Conservation (phyloP, 1,140 invertebrate species). For the Sycophila sp. region DNA sequence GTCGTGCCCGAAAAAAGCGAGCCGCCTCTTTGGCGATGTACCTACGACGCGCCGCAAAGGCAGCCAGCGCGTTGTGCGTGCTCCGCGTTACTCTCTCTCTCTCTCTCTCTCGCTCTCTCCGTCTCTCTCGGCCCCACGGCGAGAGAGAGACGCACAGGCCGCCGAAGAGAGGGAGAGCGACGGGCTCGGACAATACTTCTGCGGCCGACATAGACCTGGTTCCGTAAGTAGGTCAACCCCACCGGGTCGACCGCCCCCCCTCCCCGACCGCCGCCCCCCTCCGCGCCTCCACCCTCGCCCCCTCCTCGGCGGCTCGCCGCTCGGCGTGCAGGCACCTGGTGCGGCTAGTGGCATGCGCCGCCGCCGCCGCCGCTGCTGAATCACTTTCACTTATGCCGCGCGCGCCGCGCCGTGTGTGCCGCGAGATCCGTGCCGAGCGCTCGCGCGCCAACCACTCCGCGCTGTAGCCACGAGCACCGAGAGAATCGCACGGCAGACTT, state of each 20-base stretch:
- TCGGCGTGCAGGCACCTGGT: slow-evolving; percentile 66
- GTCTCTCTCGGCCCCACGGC: neutral
- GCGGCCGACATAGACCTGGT: slow-evolving; percentile 67
- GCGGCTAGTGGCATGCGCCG: slow-evolving; percentile 56
- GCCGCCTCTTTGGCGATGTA: neutral
- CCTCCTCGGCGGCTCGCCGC: neutral
- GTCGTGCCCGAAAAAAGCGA: neutral
- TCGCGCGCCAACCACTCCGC: neutral
- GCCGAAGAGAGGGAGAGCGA: slow-evolving; percentile 31
- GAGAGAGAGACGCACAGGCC: slow-evolving; percentile 33
- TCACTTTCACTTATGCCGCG: slow-evolving; percentile 66
- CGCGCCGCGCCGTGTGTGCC: slow-evolving; percentile 30
- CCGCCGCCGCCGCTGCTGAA: slow-evolving; percentile 50
- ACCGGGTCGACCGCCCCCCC: slow-evolving; percentile 61
- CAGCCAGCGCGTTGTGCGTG: neutral
- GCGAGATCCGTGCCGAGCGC: neutral
- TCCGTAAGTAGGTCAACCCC: slow-evolving; percentile 76
- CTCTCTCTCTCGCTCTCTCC: neutral
- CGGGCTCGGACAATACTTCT: slow-evolving; percentile 61
- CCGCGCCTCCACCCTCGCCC: slow-evolving; percentile 53
- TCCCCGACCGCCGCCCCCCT: slow-evolving; percentile 44
- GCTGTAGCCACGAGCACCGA: neutral
- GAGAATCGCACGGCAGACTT: neutral
- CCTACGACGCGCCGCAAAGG: neutral
- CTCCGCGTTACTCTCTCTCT: neutral